These are phyloP conservation scores for Ecliptopera silaceata DNA, from an alignment of 2,888 invertebrate species.

Conservation along the genomic window DNA sequence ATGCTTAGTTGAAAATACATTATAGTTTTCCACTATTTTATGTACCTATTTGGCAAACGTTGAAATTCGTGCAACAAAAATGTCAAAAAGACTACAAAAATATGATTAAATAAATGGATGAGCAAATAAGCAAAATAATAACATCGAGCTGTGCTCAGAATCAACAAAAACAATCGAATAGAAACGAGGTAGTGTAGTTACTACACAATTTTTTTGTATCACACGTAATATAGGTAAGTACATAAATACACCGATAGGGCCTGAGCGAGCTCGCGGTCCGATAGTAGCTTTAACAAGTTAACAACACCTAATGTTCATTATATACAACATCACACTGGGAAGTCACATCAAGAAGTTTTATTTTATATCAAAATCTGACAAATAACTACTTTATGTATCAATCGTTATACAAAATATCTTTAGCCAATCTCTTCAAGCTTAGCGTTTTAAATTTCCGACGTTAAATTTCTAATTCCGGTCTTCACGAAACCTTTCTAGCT, in stretches of 20 bases:
- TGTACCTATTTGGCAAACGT: constrained; percentile 35
- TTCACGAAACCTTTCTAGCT: constrained; percentile 62
- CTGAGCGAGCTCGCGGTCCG: constrained; percentile 48
- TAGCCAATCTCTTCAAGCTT: constrained; percentile 70
- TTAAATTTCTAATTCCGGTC: constrained; percentile 47
- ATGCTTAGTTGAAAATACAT: constrained; percentile 55
- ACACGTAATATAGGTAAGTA: constrained; percentile 59
- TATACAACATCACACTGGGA: constrained; percentile 80
- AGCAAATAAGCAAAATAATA: constrained; percentile 66
- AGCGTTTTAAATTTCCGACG: constrained; percentile 61
- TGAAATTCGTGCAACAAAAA: constrained; percentile 52
- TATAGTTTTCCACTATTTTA: constrained; percentile 43
- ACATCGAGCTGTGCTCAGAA: constrained; percentile 74
- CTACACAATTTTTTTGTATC: constrained; percentile 75
- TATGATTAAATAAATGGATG: constrained; percentile 55
- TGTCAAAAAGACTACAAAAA: constrained; percentile 63
- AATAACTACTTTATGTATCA: constrained; percentile 69
- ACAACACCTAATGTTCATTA: constrained; percentile 58
- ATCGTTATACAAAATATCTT: constrained; percentile 81
- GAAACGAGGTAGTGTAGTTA: constrained; percentile 79
- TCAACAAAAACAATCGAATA: constrained; percentile 56
- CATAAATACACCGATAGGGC: constrained; percentile 49
- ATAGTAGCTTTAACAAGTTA: constrained; percentile 46
- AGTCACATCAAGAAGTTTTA: constrained; percentile 76
- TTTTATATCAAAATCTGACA: constrained; percentile 76